Percentiles rank a stretch among this genome's conserved stretches.
These are phyloP conservation scores for Fulmarus glacialis DNA, from an alignment of 2,113 vertebrate species.

Conservation along the genomic window DNA sequence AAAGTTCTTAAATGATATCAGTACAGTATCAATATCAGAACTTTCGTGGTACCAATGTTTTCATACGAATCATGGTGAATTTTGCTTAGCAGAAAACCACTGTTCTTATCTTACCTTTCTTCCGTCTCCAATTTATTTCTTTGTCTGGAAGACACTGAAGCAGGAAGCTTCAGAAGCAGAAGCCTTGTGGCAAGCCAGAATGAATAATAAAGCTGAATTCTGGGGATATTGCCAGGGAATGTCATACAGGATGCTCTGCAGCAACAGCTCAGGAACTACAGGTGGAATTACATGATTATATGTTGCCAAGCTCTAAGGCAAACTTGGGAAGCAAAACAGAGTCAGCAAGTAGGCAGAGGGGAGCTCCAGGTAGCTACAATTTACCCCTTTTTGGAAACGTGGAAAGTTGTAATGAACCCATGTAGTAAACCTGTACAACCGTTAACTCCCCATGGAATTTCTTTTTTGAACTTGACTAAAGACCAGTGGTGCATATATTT, in stretches of 20 bases:
- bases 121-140: background rate
- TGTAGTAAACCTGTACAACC: background rate
- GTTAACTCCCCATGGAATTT: background rate
- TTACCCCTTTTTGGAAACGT: background rate
- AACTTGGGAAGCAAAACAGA: background rate
- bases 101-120: background rate
- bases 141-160: conserved; percentile 15
- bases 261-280: conserved; percentile 19
- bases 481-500: background rate
- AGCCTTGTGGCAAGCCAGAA: conserved; percentile 11
- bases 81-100: background rate
- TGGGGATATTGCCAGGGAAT: conserved; percentile 51
- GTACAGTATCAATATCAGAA: background rate
- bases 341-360: background rate
- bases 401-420: background rate
- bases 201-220: conserved; percentile 44
- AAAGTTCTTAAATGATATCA: background rate
- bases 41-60: background rate
- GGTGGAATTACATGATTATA: conserved; percentile 32
- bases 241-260: conserved; percentile 16
- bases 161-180: conserved; percentile 25
- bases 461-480: background rate
- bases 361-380: background rate
- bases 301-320: background rate
- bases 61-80: background rate